Percentiles rank a stretch among this genome's conserved stretches.
These are phyloP conservation scores for Dendrolimus punctatus DNA, from an alignment of 1,140 invertebrate genomes.

Conservation along the genomic window DNA sequence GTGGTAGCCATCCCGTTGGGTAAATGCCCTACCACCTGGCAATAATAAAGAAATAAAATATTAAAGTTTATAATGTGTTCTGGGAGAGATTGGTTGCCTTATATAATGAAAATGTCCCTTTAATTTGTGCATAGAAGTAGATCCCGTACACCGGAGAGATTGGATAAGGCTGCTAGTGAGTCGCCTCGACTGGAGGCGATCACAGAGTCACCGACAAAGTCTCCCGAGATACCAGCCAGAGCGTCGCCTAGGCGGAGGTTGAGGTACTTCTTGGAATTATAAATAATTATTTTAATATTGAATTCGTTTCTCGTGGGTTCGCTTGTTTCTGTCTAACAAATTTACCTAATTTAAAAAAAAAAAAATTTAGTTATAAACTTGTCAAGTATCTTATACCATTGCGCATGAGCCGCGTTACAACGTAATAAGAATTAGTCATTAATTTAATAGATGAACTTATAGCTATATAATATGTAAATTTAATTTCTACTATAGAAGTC, in stretches of 20 bases:
- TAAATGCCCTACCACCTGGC: too few relatives aligned
- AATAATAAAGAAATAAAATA: too few relatives aligned
- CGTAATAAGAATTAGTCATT: too few relatives aligned
- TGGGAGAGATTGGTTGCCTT: too few relatives aligned
- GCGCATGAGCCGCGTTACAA: too few relatives aligned
- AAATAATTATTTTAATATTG: not conserved
- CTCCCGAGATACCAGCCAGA: constrained; percentile 14
- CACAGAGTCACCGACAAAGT: constrained; percentile 21
- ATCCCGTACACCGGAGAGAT: constrained; percentile 42
- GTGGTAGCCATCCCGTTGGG: too few relatives aligned
- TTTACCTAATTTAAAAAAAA: too few relatives aligned
- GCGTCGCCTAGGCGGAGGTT: constrained; percentile 25
- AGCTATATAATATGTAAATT: not conserved
- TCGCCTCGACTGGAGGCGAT: constrained; percentile 30
- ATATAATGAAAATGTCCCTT: not conserved
- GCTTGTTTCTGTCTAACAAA: too few relatives aligned
- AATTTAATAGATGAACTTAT: too few relatives aligned
- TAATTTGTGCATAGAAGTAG: constrained; percentile 24
- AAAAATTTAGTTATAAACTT: too few relatives aligned
- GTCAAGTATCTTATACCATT: too few relatives aligned
- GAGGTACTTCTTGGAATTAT: constrained; percentile 16
- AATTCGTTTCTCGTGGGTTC: not conserved
- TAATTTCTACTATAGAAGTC: constrained; percentile 25
- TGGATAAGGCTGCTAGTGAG: constrained; percentile 24
- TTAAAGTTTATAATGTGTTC: too few relatives aligned